Percentiles rank a stretch among this genome's conserved stretches.
These are phyloP conservation scores for Caenorhabditis virilis DNA, from an alignment of 2,888 invertebrate species.

Conservation along the genomic window DNA sequence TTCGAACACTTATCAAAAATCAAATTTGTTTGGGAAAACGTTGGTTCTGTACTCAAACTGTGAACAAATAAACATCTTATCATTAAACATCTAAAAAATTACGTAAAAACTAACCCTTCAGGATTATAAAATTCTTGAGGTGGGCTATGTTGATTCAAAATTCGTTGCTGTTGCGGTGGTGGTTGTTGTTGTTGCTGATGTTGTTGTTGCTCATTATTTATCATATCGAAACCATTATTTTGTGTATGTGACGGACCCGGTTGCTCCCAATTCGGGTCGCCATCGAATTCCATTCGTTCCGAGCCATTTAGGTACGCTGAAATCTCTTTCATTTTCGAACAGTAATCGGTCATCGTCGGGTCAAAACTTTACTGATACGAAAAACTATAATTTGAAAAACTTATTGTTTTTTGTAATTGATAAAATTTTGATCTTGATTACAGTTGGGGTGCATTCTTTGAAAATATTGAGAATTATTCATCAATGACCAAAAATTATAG, in stretches of 20 bases:
- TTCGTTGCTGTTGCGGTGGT: neutral
- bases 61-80: neutral
- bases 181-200: neutral
- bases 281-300: conserved; percentile 28
- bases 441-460: conserved; percentile 3
- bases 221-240: neutral
- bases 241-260: conserved; percentile 28
- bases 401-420: too few relatives aligned
- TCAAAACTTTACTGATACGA: neutral
- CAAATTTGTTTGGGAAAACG: too few relatives aligned
- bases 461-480: conserved; percentile 6
- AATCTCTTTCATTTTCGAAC: too few relatives aligned
- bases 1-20: too few relatives aligned
- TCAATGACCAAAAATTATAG: too few relatives aligned
- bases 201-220: neutral
- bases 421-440: neutral
- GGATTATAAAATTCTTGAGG: conserved; percentile 47
- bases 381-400: too few relatives aligned
- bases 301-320: too few relatives aligned
- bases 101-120: conserved; percentile 16
- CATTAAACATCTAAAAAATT: neutral
- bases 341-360: too few relatives aligned
- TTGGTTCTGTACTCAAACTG: conserved; percentile 9
- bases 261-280: conserved; percentile 27
- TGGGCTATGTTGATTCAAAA: conserved; percentile 41